Conservation (phyloP, 2,113 vertebrate species). For the Chaetops frenatus region DNA sequence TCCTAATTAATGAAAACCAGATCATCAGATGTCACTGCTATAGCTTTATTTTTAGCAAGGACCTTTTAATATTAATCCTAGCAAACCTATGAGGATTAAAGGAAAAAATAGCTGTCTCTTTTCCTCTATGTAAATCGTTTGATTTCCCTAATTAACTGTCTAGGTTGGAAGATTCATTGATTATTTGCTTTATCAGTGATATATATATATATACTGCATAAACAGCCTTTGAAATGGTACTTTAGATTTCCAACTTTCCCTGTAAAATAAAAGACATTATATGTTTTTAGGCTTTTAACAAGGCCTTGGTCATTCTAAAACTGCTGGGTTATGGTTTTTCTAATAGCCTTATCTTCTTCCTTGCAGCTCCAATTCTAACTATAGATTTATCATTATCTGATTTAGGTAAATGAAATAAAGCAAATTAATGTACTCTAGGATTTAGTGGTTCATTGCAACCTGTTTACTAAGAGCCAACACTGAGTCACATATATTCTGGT, state of each 20-base stretch:
- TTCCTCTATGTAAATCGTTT: background rate
- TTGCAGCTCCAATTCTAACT: background rate
- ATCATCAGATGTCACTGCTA: background rate
- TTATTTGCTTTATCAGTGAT: background rate
- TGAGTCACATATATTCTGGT: background rate
- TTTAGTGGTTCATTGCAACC: background rate
- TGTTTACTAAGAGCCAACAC: background rate
- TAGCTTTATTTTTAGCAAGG: background rate
- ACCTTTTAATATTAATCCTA: background rate
- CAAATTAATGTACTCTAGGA: background rate
- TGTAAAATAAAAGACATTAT: background rate
- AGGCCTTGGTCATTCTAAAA: background rate
- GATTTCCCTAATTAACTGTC: background rate
- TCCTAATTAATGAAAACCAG: background rate
- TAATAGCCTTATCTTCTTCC: background rate
- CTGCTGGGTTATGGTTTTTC: background rate
- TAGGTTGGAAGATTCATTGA: background rate
- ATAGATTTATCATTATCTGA: background rate
- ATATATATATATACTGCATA: background rate
- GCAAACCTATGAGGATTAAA: background rate
- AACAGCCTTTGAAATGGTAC: background rate
- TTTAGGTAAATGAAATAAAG: slow-evolving; percentile 2
- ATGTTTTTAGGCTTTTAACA: background rate
- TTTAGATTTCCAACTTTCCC: background rate
- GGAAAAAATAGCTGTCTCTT: background rate